These are phyloP conservation scores for Stegastes partitus DNA, from an alignment of 2,113 vertebrate species.

Conservation along the genomic window DNA sequence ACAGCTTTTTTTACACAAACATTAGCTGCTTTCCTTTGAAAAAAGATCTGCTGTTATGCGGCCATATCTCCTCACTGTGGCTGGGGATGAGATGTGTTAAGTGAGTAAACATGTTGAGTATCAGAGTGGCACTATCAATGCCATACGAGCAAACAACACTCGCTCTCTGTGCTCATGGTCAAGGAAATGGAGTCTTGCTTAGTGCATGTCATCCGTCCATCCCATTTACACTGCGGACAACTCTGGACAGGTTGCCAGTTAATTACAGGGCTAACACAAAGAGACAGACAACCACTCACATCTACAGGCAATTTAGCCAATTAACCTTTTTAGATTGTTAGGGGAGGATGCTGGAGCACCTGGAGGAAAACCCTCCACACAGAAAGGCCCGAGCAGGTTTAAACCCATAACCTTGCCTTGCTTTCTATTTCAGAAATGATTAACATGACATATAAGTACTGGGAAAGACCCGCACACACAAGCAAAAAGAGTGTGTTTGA, in stretches of 20 bases:
- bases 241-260: too few species aligned
- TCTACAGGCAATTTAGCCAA: too few species aligned
- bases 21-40: not conserved
- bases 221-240: too few species aligned
- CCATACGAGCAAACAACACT: not conserved
- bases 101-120: conserved; percentile 2
- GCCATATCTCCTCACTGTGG: not conserved
- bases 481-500: conserved; percentile 16
- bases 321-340: too few species aligned
- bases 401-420: too few species aligned
- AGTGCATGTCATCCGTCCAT: not conserved
- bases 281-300: too few species aligned
- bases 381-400: too few species aligned
- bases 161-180: not conserved
- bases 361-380: too few species aligned
- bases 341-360: too few species aligned
- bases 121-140: not conserved
- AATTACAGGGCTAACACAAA: too few species aligned
- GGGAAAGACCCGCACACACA: not conserved
- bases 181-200: not conserved
- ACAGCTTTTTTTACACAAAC: not conserved
- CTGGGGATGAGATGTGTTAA: not conserved
- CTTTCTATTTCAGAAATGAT: too few species aligned
- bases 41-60: not conserved
- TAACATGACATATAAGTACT: too few species aligned